A percentile compares a stretch with the other conserved stretches of the same genome.
Evolutionary conservation across 2,797 vertebrate species (phyloP).

Genomic region (Tapirus indicus): DNA sequence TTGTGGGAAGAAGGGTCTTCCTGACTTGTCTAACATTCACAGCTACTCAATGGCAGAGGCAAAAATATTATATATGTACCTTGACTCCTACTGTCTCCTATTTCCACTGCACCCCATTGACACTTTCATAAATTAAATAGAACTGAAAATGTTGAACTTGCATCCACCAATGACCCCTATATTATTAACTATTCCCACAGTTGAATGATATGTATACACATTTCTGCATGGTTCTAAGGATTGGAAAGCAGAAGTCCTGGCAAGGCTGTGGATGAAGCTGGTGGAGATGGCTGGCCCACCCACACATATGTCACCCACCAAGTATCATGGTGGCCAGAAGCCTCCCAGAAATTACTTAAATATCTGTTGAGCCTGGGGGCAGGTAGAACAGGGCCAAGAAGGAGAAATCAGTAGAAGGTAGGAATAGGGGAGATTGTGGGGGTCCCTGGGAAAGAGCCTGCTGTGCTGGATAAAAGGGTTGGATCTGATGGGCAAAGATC

Average conservation of each 20-base stretch:
- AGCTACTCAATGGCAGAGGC: not conserved
- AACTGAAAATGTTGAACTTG: not conserved
- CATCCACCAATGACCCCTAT: not conserved
- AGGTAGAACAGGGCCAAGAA: not conserved
- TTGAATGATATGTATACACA: not conserved
- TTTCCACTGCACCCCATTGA: not conserved
- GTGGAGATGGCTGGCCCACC: not conserved
- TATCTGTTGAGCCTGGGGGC: not conserved
- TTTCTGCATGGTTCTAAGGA: not conserved
- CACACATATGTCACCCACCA: not conserved
- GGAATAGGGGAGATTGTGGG: not conserved
- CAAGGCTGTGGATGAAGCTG: not conserved
- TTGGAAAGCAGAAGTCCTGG: not conserved
- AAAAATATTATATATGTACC: not conserved
- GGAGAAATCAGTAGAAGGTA: not conserved
- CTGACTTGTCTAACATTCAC: not conserved
- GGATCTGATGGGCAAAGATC: not conserved
- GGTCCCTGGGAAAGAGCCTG: not conserved
- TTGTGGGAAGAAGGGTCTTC: not conserved
- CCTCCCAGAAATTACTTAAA: not conserved
- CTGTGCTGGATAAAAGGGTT: not conserved
- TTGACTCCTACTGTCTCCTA: not conserved
- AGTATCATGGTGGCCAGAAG: not conserved
- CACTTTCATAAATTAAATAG: not conserved
- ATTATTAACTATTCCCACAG: not conserved